A percentile compares a stretch with the other conserved stretches of the same genome.
phyloP scores from a whole-genome alignment of 2,797 vertebrate genomes.

The Adrianichthys oophorus region DNA sequence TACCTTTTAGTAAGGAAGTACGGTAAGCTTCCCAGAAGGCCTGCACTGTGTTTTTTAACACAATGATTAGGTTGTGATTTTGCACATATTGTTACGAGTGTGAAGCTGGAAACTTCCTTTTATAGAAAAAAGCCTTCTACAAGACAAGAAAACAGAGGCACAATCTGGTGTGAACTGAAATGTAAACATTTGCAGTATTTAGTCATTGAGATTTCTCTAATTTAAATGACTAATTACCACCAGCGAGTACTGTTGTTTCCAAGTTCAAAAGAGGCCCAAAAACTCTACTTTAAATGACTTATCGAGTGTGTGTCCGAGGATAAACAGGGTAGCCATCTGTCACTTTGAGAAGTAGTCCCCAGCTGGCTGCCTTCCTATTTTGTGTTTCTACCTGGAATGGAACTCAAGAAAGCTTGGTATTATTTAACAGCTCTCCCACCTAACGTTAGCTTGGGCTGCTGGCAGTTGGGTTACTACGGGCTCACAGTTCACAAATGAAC shows the following conservation, averaged over 20 bases:
- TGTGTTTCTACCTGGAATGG: constrained; percentile 57
- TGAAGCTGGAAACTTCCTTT: constrained; percentile 30
- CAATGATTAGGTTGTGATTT: constrained; percentile 16
- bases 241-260: constrained; percentile 22
- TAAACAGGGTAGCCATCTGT: constrained; percentile 18
- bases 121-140: constrained; percentile 4
- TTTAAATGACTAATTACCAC: constrained; percentile 1
- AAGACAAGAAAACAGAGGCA: constrained; percentile 1
- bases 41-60: constrained; percentile 13
- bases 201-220: constrained; percentile 1
- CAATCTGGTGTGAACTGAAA: constrained; percentile 9
- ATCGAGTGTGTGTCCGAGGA: constrained; percentile 47
- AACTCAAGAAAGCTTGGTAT: constrained; percentile 43
- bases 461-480: constrained; percentile 5
- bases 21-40: constrained; percentile 10
- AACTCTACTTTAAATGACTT: constrained; percentile 39
- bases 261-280: constrained; percentile 28
- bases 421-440: constrained; percentile 38
- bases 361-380: constrained; percentile 9
- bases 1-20: constrained; percentile 4
- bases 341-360: constrained; percentile 36
- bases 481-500: neutral
- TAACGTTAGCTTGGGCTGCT: constrained; percentile 11
- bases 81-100: constrained; percentile 24
- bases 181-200: constrained; percentile 10